These are phyloP conservation scores for Dunckerocampus dactyliophorus DNA, from an alignment of 2,113 vertebrate species.

Conservation along the genomic window DNA sequence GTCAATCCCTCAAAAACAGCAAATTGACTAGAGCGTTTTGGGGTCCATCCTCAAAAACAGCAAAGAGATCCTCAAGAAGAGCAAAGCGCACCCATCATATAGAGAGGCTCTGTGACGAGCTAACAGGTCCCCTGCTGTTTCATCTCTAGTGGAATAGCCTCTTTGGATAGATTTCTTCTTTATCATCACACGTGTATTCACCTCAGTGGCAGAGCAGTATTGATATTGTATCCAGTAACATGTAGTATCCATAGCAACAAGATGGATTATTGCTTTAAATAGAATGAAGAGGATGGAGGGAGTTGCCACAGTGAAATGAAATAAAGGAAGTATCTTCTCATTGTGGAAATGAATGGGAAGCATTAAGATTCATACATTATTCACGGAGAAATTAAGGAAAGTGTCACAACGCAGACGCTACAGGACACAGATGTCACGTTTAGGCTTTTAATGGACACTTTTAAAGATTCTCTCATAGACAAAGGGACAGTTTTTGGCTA, in stretches of 20 bases:
- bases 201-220: not conserved
- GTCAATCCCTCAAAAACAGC: too few species aligned
- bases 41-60: too few species aligned
- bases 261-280: slow-evolving; percentile 10
- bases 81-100: slow-evolving; percentile 7
- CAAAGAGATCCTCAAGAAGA: slow-evolving; percentile 4
- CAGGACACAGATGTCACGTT: slow-evolving; percentile 33
- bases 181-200: not conserved
- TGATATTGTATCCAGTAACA: not conserved
- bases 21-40: too few species aligned
- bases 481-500: slow-evolving; percentile 68
- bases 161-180: not conserved
- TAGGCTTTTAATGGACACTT: slow-evolving; percentile 69
- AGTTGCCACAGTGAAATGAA: not conserved
- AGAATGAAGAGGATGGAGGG: slow-evolving; percentile 7
- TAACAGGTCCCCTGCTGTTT: too few species aligned
- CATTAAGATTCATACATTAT: not conserved
- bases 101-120: too few species aligned
- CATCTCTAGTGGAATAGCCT: not conserved
- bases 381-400: not conserved
- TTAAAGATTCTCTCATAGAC: slow-evolving; percentile 72
- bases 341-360: not conserved
- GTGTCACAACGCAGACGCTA: not conserved
- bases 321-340: not conserved
- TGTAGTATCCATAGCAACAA: slow-evolving; percentile 27